Evolutionary conservation across 2,113 vertebrate genomes (phyloP), one percentile per base, ranked within the genome.

Genomic region (Mormyrus lacerda): DNA sequence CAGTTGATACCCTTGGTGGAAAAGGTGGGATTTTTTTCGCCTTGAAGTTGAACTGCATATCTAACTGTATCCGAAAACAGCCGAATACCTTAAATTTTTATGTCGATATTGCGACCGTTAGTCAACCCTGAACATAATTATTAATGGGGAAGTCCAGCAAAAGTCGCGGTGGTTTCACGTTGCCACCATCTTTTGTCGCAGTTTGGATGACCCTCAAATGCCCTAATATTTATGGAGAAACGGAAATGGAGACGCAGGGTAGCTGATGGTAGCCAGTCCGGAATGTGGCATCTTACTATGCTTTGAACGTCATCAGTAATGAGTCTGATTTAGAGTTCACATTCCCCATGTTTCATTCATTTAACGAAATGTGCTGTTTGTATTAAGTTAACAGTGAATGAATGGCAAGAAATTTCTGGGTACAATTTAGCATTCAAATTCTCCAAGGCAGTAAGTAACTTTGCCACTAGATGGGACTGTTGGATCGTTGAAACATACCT

Each of bases 1-100:
- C 98, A 99, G 92, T 94, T 99, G 94, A 98, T 99, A 95, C 98
- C 98, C 69, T 93, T 99, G 94, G 98, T 99, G 94, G 98, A 99
- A 94, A 99, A 99, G 96, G 98, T 98, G 91, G 94, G 91, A 19
- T 10, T 17, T 4, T 13, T 88, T 42, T 88, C 0, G 5, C 44
- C 47, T 47, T 83, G 10, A 45, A 83, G 79, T 21, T 79, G 27
- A 88, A 53, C 6, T 58, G 82, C 7, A 4, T 24, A 9, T 50
- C 42, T 39, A 47, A 65, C 58, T 65, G 24, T 61, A 27, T 65
- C 3, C 58, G 27, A 27, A 65, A 65, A 27, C n/a, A 10, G n/a
- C 9, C 11, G 58, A 27, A 10, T 11, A 27, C 9, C 61, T 27
- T 65, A 27, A 27, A 1, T 65, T n/a, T 61, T 61, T 2, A 27